phyloP scores from a whole-genome alignment of 2,113 vertebrate genomes.

The Dissostichus mawsoni region DNA sequence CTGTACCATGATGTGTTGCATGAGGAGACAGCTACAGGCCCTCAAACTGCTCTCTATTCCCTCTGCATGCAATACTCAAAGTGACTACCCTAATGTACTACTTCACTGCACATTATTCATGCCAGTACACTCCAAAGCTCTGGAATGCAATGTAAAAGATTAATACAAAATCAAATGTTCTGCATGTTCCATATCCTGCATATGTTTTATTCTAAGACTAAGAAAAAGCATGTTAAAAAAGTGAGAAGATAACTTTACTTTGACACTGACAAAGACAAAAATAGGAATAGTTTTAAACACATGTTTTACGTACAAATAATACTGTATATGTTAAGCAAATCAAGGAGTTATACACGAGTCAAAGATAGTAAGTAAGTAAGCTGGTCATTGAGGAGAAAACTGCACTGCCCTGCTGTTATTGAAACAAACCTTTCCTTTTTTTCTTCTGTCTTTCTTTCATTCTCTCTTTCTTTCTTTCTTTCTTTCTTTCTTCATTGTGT shows the following conservation, averaged over 20 bases:
- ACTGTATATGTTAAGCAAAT: background rate
- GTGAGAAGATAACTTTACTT: background rate
- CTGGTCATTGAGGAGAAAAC: background rate
- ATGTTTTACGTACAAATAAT: background rate
- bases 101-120: slow-evolving; percentile 29
- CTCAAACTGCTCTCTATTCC: slow-evolving; percentile 32
- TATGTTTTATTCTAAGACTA: background rate
- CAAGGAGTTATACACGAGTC: background rate
- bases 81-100: slow-evolving; percentile 32
- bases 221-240: background rate
- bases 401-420: slow-evolving; percentile 5
- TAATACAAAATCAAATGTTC: background rate
- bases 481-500: slow-evolving; percentile 13
- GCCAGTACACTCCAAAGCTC: slow-evolving; percentile 15
- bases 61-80: slow-evolving; percentile 44
- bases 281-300: background rate
- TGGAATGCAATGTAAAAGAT: slow-evolving; percentile 3
- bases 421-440: background rate
- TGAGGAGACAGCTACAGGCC: slow-evolving; percentile 46
- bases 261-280: background rate
- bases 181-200: background rate
- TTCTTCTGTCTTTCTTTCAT: slow-evolving; percentile 4
- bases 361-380: background rate
- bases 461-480: background rate
- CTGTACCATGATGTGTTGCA: slow-evolving; percentile 57